Evolutionary conservation across 2,888 invertebrate genomes (phyloP), one percentile per base, ranked within the genome.

Genomic region (Noctua janthe): DNA sequence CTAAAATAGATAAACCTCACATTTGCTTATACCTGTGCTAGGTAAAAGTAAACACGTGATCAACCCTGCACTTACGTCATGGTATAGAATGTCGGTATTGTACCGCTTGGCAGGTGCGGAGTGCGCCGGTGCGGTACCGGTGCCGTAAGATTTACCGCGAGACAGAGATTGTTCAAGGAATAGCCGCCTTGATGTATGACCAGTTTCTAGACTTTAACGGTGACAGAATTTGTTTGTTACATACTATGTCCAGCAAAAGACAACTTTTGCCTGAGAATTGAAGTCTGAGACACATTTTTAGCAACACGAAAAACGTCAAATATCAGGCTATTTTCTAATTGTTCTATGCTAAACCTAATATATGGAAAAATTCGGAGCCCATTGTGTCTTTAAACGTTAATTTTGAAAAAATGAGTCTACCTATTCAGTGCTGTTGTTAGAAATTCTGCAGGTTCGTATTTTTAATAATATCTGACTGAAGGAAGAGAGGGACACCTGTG

Each of bases 81-180:
- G 47, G 51, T 78, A 15, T 83, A 64, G 64, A 17, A 47, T 84
- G 51, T 78, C 79, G 35, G 62, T 77, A 82, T 72, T 77, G 83
- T 77, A 47, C 51, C 23, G 59, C 39, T 17, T n/a, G 71, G 66
- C 76, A 80, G 84, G 84, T 73, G 81, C n/a, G 71, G 51, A 71
- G 71, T 59, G 75, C 77, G 71, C 43, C 59, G n/a, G 82, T 13
- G 69, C 8, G 67, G 39, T n/a, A 10, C 59, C 13, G 39, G 23
- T 10, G 23, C 35, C 49, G 39, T 51, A 77, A 82, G 69, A 80
- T 80, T 85, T 78, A 82, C 76, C 66, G 71, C 56, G 62, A 43
- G n/a, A 64, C 70, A 56, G 43, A 77, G 62, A 75, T 81, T 76
- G 70, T 74, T 76, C 76, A 20, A 43, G 51, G 71, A 81, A 81